Conservation (phyloP, 2,113 vertebrate species). For the Odocoileus hemionus region DNA sequence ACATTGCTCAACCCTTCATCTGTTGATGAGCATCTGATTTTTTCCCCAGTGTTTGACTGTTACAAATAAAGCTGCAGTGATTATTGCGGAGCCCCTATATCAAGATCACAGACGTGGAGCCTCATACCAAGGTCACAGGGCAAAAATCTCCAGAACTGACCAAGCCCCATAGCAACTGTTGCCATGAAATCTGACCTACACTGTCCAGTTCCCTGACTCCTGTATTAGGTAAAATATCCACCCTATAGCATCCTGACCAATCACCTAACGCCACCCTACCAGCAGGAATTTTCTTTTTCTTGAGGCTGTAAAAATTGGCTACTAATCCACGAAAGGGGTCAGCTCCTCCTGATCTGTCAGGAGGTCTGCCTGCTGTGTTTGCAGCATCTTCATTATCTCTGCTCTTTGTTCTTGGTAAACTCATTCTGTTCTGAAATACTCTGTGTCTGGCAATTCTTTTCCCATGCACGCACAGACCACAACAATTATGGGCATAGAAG, state of each 20-base stretch:
- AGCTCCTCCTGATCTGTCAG: not conserved
- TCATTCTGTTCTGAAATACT: not conserved
- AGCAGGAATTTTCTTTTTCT: not conserved
- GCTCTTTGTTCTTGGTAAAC: not conserved
- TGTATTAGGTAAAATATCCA: not conserved
- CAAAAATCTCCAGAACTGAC: not conserved
- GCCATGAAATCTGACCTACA: not conserved
- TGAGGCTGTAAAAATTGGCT: not conserved
- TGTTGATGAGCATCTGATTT: not conserved
- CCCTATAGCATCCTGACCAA: not conserved
- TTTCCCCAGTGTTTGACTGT: not conserved
- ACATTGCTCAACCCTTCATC: not conserved
- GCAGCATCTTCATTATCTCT: not conserved
- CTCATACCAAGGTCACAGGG: not conserved
- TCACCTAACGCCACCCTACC: not conserved
- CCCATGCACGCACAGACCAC: not conserved
- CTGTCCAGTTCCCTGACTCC: not conserved
- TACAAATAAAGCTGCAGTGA: not conserved
- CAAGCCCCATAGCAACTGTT: not conserved
- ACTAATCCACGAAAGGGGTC: not conserved
- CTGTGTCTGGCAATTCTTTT: not conserved
- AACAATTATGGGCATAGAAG: not conserved
- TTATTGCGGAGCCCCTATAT: not conserved
- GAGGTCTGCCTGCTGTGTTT: not conserved
- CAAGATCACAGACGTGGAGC: not conserved